These are phyloP conservation scores for Bucco capensis DNA, from an alignment of 2,113 vertebrate species.

Conservation along the genomic window DNA sequence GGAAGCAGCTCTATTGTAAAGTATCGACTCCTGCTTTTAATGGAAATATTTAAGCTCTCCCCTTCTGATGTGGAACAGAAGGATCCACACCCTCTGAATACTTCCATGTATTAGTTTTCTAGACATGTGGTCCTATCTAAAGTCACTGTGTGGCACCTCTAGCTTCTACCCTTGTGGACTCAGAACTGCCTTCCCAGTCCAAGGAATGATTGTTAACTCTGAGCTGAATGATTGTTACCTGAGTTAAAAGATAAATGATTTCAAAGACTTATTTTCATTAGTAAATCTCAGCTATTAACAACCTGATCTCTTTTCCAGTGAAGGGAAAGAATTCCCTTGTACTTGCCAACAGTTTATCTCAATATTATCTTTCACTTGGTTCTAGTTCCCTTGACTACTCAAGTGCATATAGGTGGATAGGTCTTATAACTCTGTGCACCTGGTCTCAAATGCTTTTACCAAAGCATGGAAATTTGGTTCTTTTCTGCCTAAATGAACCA, in stretches of 20 bases:
- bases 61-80: neutral
- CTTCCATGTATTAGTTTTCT: neutral
- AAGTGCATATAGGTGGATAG: neutral
- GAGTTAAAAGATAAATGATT: neutral
- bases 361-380: neutral
- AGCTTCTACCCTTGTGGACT: neutral
- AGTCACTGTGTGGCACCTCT: neutral
- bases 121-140: neutral
- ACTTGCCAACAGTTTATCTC: neutral
- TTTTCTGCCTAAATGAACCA: neutral
- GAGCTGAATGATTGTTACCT: too few relatives aligned
- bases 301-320: neutral
- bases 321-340: neutral
- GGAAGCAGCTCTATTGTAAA: neutral
- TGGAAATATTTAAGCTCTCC: neutral
- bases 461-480: neutral
- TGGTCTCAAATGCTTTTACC: neutral
- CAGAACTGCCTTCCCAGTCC: neutral
- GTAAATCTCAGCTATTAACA: neutral
- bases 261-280: neutral
- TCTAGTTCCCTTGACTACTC: neutral
- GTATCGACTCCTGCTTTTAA: neutral
- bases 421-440: neutral
- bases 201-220: neutral
- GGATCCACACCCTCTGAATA: neutral